phyloP scores from a whole-genome alignment of 2,113 vertebrate genomes.

The Pithys albifrons region DNA sequence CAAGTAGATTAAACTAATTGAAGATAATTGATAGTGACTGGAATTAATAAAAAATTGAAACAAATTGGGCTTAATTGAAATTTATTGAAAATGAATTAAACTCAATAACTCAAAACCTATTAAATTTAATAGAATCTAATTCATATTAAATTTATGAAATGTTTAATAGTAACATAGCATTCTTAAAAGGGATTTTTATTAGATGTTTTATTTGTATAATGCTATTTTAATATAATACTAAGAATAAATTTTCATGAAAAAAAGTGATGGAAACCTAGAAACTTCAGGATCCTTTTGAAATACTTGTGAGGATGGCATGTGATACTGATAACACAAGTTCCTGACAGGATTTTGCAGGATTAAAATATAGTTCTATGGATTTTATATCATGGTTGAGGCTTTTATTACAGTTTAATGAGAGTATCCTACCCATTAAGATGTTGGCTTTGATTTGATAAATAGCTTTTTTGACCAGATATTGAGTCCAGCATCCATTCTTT shows the following conservation, averaged over 20 bases:
- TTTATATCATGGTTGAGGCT: conserved; percentile 16
- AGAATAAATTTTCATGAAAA: conserved; percentile 24
- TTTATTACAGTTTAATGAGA: conserved; percentile 68
- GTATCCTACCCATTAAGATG: conserved; percentile 43
- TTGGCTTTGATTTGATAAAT: conserved; percentile 55
- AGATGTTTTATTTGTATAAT: conserved; percentile 40
- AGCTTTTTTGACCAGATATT: conserved; percentile 2
- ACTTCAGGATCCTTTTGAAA: conserved; percentile 14
- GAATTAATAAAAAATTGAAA: conserved; percentile 79
- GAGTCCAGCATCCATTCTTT: conserved; percentile 13
- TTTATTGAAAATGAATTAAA: conserved; percentile 79
- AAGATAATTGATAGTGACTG: conserved; percentile 77
- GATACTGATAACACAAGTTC: conserved; percentile 23
- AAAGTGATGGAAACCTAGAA: neutral
- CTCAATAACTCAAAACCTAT: conserved; percentile 74
- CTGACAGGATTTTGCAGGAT: conserved; percentile 38
- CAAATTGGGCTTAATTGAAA: conserved; percentile 79
- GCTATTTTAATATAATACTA: conserved; percentile 2
- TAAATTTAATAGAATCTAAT: conserved; percentile 77
- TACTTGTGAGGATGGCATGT: neutral
- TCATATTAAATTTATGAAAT: conserved; percentile 73
- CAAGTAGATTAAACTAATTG: conserved; percentile 78
- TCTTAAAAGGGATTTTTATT: conserved; percentile 61
- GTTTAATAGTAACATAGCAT: conserved; percentile 59
- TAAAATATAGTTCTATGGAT: conserved; percentile 18